Evolutionary conservation across 2,888 invertebrate genomes (phyloP).

Genomic region (Cerastis leucographa): DNA sequence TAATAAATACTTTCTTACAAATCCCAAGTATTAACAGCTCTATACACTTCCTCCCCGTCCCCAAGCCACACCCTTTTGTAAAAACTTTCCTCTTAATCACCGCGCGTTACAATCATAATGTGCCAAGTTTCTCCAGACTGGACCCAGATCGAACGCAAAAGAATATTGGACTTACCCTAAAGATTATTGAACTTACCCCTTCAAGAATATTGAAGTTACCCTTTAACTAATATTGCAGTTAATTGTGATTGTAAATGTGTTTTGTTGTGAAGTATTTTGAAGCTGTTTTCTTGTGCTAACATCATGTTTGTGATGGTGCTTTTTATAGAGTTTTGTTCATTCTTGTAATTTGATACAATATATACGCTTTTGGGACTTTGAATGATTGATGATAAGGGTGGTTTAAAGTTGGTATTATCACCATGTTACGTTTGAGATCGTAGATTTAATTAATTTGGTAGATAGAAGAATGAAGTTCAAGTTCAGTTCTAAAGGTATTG

Average conservation of each 20-base stretch:
- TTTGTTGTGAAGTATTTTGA: conserved; percentile 48
- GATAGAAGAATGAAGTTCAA: too few relatives aligned
- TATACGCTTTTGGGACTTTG: fast-evolving
- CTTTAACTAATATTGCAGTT: conserved; percentile 49
- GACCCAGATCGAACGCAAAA: conserved; percentile 65
- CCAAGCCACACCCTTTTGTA: conserved; percentile 82
- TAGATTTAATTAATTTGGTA: too few relatives aligned
- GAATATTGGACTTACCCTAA: conserved; percentile 48
- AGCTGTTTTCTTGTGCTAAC: conserved; percentile 24
- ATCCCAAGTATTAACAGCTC: conserved; percentile 73
- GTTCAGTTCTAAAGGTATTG: too few relatives aligned
- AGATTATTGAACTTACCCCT: conserved; percentile 48
- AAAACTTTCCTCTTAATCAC: conserved; percentile 88
- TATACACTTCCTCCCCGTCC: conserved; percentile 64
- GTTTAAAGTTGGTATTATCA: too few relatives aligned
- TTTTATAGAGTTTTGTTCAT: background rate
- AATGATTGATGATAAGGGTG: background rate
- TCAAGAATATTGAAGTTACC: conserved; percentile 44
- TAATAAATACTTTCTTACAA: too few relatives aligned
- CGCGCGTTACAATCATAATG: conserved; percentile 87
- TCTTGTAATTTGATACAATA: background rate
- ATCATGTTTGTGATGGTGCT: conserved; percentile 11
- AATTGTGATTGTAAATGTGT: conserved; percentile 60
- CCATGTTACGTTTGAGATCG: too few relatives aligned
- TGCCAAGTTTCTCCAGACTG: conserved; percentile 83